Evolutionary conservation across 1,140 invertebrate species (phyloP).

Genomic region (Aphelenchoides avenae): DNA sequence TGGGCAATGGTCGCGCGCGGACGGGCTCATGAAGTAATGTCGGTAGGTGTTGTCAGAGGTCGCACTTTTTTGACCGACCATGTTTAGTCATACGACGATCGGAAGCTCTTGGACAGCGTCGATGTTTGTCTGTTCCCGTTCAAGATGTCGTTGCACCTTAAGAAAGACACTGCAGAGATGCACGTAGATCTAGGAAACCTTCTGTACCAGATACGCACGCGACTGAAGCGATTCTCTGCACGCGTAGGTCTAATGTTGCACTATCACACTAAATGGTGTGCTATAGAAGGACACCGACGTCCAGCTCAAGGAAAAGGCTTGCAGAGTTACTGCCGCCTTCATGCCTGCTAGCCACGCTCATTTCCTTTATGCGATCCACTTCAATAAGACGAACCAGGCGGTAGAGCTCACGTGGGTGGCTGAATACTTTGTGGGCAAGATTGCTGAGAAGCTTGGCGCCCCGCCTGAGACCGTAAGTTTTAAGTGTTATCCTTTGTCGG

Average conservation of each 20-base stretch:
- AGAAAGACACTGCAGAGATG: conserved; percentile 27
- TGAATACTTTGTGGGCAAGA: conserved; percentile 36
- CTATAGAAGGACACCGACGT: not conserved
- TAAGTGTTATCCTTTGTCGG: not conserved
- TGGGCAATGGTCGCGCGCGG: no score
- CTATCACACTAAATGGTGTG: not conserved
- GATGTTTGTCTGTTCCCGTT: conserved; percentile 39
- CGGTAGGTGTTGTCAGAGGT: no score
- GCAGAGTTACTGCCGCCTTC: not conserved
- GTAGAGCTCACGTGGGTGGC: conserved; percentile 30
- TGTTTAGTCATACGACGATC: no score
- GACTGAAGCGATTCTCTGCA: conserved; percentile 32
- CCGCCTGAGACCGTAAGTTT: conserved; percentile 21
- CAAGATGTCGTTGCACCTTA: conserved; percentile 35
- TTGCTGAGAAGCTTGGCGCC: conserved; percentile 37
- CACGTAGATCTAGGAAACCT: conserved; percentile 35
- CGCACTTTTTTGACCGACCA: no score
- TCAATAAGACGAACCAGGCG: not conserved
- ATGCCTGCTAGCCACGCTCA: not conserved
- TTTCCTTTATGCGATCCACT: not conserved
- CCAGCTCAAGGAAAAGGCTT: not conserved
- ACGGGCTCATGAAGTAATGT: no score
- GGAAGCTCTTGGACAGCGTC: conserved; percentile 29
- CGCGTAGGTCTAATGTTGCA: not conserved
- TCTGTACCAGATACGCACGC: conserved; percentile 36